Percentiles rank a stretch among this genome's conserved stretches.
phyloP scores from a whole-genome alignment of 2,113 vertebrate genomes.

The Bubo blakistoni region DNA sequence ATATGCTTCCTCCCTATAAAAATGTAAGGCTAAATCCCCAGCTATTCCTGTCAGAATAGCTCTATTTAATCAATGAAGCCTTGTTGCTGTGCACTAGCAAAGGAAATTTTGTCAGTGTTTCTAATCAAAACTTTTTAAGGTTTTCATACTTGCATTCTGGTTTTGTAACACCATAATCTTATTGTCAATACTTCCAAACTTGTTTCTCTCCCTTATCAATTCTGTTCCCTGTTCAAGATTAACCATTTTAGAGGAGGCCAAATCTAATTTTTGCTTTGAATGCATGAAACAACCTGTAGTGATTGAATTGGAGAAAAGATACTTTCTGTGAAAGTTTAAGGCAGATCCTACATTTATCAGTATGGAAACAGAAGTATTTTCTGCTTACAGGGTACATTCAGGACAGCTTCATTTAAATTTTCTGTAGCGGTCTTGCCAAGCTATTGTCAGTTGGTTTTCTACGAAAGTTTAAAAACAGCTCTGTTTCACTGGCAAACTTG shows the following conservation, averaged over 20 bases:
- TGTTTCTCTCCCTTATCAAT: background rate
- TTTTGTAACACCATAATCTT: background rate
- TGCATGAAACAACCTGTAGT: background rate
- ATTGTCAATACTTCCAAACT: background rate
- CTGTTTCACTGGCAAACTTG: background rate
- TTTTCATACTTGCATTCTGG: background rate
- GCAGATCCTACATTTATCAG: background rate
- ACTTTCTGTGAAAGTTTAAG: background rate
- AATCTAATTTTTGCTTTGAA: constrained; percentile 16
- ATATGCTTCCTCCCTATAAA: background rate
- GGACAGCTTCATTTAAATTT: background rate
- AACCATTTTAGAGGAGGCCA: background rate
- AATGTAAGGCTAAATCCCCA: background rate
- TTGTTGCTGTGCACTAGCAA: background rate
- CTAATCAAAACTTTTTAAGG: background rate
- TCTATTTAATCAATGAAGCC: background rate
- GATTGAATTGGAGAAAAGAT: background rate
- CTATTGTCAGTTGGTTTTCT: background rate
- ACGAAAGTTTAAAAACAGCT: background rate
- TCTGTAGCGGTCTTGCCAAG: background rate
- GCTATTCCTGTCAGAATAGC: background rate
- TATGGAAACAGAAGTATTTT: background rate
- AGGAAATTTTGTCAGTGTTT: background rate
- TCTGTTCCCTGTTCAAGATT: background rate
- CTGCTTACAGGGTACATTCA: background rate